These are phyloP conservation scores for chimpanzee (Pan troglodytes) DNA, from an alignment of 2,113 vertebrate species.

Conservation along the genomic window DNA sequence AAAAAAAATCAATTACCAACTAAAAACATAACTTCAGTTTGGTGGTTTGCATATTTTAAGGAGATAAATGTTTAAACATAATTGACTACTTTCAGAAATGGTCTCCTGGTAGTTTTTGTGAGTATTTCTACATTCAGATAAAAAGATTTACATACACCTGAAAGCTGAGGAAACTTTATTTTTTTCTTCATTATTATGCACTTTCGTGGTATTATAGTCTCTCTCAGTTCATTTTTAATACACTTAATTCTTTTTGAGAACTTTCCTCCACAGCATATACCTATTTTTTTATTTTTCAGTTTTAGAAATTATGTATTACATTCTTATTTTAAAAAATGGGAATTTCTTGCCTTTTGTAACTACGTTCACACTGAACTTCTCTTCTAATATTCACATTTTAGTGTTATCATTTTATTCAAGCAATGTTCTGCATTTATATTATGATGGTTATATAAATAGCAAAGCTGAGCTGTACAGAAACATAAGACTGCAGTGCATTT, in stretches of 20 bases:
- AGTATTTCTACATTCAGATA: background rate
- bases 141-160: background rate
- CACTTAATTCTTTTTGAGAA: background rate
- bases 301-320: background rate
- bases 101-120: background rate
- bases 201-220: background rate
- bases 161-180: background rate
- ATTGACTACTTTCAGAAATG: background rate
- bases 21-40: constrained; percentile 19
- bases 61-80: constrained; percentile 15
- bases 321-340: background rate
- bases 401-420: background rate
- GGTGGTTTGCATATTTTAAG: background rate
- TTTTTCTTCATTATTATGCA: background rate
- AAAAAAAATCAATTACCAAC: constrained; percentile 1
- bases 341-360: background rate
- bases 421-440: background rate
- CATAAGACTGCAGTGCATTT: background rate
- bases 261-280: background rate
- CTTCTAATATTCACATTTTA: background rate
- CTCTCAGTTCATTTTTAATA: background rate
- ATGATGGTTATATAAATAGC: background rate
- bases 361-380: background rate
- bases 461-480: background rate
- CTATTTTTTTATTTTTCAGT: background rate